Conservation (phyloP, 2,888 invertebrate genomes). For the Loripinus fragilis region DNA sequence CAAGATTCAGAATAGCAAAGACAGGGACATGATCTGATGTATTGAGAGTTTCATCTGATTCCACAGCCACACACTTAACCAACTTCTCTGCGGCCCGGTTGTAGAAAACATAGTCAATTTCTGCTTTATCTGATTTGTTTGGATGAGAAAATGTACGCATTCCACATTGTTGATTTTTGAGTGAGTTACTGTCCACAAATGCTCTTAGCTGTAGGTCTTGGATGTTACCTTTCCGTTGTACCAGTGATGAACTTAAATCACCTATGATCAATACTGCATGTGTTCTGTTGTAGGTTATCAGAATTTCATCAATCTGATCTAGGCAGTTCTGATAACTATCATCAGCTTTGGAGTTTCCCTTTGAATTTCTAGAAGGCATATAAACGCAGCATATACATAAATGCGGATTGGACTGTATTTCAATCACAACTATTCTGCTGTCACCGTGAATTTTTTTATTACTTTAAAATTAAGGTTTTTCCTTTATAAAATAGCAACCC, state of each 20-base stretch:
- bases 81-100: not conserved
- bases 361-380: slow-evolving; percentile 6
- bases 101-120: not conserved
- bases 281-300: not conserved
- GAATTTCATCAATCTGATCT: not conserved
- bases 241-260: not conserved
- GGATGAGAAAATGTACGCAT: not conserved
- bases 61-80: not conserved
- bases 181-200: not conserved
- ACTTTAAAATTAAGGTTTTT: no score
- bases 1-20: not conserved
- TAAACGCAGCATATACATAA: not conserved
- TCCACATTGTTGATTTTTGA: not conserved
- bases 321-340: not conserved
- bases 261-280: not conserved
- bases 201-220: not conserved
- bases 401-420: not conserved
- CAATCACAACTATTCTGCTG: not conserved
- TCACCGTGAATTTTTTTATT: not conserved
- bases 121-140: not conserved
- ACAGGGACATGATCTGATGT: slow-evolving; percentile 1
- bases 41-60: not conserved
- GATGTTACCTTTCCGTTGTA: not conserved
- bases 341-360: not conserved
- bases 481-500: no score